Conservation (phyloP, 1,140 invertebrate genomes). For the Antheraea mylitta region DNA sequence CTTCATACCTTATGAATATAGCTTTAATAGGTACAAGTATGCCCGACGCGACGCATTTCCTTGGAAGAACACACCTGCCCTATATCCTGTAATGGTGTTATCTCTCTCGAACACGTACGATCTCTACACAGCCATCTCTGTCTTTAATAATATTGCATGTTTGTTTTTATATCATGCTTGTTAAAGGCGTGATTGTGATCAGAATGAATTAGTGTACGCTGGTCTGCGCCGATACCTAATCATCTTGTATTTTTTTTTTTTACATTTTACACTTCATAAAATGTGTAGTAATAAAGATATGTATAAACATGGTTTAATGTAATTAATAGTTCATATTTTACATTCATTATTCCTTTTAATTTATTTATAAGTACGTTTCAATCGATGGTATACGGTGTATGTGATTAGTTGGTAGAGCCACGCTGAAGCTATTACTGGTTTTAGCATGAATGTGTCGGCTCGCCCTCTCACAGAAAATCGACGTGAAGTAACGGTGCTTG, state of each 20-base stretch:
- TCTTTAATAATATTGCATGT: conserved; percentile 22
- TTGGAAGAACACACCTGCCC: conserved; percentile 20
- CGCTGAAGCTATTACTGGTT: too few relatives aligned
- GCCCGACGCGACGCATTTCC: conserved; percentile 6
- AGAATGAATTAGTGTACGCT: conserved; percentile 28
- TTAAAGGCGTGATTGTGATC: conserved; percentile 30
- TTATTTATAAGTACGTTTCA: too few relatives aligned
- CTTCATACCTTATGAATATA: neutral
- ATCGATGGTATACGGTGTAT: too few relatives aligned
- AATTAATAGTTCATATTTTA: too few relatives aligned
- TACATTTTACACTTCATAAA: neutral
- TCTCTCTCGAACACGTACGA: conserved; percentile 9
- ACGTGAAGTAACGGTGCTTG: too few relatives aligned
- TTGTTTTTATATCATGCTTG: conserved; percentile 29
- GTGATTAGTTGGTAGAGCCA: too few relatives aligned
- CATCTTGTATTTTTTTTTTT: conserved; percentile 5
- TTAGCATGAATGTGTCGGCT: too few relatives aligned
- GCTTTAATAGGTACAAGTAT: neutral
- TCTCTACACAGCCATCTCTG: conserved; percentile 16
- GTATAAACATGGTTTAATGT: neutral
- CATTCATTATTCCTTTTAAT: too few relatives aligned
- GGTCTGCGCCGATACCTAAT: conserved; percentile 12
- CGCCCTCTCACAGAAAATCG: too few relatives aligned
- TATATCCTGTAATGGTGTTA: conserved; percentile 16
- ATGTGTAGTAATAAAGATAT: conserved; percentile 1